Evolutionary conservation across 2,113 vertebrate genomes (phyloP).

Genomic region (Merops nubicus): DNA sequence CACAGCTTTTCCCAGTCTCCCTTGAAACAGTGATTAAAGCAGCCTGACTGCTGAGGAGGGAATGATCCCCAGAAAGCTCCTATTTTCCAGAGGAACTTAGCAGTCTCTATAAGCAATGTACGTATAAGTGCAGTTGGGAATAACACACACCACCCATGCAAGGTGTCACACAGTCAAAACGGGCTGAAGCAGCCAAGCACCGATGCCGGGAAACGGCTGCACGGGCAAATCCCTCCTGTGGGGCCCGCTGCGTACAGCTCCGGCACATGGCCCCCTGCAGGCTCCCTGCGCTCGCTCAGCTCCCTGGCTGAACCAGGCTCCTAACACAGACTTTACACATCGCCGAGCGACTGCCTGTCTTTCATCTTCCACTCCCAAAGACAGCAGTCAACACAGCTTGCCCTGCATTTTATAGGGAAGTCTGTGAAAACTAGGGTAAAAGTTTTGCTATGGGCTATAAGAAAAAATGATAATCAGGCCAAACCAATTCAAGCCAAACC

Average conservation of each 20-base stretch:
- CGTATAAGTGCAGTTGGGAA: not conserved
- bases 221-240: not conserved
- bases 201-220: not conserved
- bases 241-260: accelerated
- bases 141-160: not conserved
- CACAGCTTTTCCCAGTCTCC: not conserved
- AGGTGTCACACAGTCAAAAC: not conserved
- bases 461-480: not conserved
- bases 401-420: not conserved
- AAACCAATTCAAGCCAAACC: not conserved
- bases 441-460: not conserved
- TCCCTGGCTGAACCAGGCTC: not conserved
- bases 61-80: not conserved
- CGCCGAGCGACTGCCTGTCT: not conserved
- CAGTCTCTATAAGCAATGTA: not conserved
- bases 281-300: not conserved
- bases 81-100: not conserved
- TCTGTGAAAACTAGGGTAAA: not conserved
- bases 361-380: not conserved
- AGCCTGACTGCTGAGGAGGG: not conserved
- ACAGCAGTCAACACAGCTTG: not conserved
- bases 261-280: too few species aligned
- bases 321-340: not conserved
- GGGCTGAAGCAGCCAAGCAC: not conserved
- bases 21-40: not conserved